phyloP scores from a whole-genome alignment of 2,797 vertebrate species.

The Lemur catta region DNA sequence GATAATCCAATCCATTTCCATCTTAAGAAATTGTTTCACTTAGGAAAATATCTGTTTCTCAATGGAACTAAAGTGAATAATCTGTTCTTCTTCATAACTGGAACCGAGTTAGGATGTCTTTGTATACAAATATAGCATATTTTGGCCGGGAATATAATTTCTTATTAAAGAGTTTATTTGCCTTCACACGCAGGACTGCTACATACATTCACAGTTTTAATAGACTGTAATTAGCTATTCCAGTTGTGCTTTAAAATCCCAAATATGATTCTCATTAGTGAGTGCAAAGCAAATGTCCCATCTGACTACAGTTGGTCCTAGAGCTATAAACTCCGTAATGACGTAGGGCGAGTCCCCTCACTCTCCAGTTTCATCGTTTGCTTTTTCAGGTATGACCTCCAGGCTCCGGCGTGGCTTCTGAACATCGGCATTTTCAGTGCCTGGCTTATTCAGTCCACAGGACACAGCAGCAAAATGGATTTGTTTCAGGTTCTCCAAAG shows the following conservation, averaged over 20 bases:
- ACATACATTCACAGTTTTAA: conserved; percentile 93
- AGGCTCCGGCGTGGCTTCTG: conserved; percentile 89
- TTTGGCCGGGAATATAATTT: conserved; percentile 82
- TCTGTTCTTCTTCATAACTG: conserved; percentile 67
- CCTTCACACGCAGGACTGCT: conserved; percentile 84
- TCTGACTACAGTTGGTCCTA: conserved; percentile 82
- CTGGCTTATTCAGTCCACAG: conserved; percentile 91
- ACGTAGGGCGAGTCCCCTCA: conserved; percentile 63
- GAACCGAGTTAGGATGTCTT: conserved; percentile 75
- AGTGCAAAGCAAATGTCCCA: conserved; percentile 85
- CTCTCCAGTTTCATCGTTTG: conserved; percentile 87
- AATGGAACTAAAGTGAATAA: conserved; percentile 65
- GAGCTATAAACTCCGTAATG: conserved; percentile 82
- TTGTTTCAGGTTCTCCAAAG: conserved; percentile 96
- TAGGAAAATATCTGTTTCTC: conserved; percentile 59
- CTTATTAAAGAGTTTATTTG: conserved; percentile 81
- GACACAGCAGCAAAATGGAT: conserved; percentile 95
- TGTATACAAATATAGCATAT: conserved; percentile 77
- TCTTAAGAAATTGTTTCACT: conserved; percentile 53
- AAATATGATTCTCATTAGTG: conserved; percentile 78
- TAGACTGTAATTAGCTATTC: conserved; percentile 84
- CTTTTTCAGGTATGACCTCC: conserved; percentile 93
- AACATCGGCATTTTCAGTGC: conserved; percentile 81
- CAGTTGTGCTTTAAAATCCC: conserved; percentile 93
- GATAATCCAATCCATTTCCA: conserved; percentile 57